Percentiles rank a stretch among this genome's conserved stretches.
phyloP scores from a whole-genome alignment of 2,113 vertebrate genomes.

The Psittacula cyanocephala region DNA sequence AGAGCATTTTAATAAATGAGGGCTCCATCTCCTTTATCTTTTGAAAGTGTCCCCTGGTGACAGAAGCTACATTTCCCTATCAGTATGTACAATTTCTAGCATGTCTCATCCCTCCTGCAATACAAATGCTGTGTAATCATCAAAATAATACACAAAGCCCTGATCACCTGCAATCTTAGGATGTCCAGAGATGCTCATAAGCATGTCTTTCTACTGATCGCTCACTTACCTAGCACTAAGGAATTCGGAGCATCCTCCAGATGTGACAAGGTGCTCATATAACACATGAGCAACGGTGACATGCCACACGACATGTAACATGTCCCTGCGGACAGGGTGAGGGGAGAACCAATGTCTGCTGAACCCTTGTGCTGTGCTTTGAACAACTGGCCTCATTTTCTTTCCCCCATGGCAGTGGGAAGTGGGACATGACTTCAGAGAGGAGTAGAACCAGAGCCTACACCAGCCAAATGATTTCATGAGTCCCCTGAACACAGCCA shows the following conservation, averaged over 20 bases:
- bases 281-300: neutral
- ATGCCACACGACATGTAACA: accelerated
- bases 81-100: neutral
- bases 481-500: neutral
- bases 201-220: neutral
- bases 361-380: neutral
- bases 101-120: neutral
- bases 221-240: neutral
- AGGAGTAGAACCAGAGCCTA: neutral
- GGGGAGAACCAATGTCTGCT: neutral
- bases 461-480: neutral
- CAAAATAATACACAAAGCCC: neutral
- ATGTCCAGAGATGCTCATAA: neutral
- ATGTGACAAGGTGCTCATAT: neutral
- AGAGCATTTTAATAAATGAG: neutral
- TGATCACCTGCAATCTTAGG: neutral
- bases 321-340: accelerated
- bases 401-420: accelerated
- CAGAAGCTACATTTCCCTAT: neutral
- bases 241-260: neutral
- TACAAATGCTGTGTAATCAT: neutral
- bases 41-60: neutral
- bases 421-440: neutral
- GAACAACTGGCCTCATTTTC: neutral
- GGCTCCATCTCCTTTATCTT: neutral